Evolutionary conservation across 1,140 invertebrate species (phyloP), one percentile per base, ranked within the genome.

Genomic region (Musca vetustissima): DNA sequence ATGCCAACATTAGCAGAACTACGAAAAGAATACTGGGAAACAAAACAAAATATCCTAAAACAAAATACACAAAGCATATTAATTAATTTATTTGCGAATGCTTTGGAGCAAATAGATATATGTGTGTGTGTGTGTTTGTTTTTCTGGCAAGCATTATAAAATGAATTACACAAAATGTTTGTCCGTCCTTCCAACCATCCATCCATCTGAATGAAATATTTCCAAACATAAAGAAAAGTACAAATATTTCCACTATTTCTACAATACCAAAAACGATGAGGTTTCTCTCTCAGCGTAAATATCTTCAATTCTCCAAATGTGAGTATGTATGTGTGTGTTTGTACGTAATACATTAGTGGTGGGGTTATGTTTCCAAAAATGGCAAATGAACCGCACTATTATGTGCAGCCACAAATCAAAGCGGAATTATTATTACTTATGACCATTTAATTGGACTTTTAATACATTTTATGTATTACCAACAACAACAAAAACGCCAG

Each of bases 381-480:
- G 28, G 32, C 36, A 61, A 61, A 61, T 61, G 57, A 61, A 61
- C 57, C 57, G 36, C 57, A 61, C 32, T 61, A 61, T 61, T 61
- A 61, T 61, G 57, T 61, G 36, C 57, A 61, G 2, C 57, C 77
- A 80, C 78, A 80, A 80, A 80, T 80, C 78, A 80, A 80, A 80
- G 78, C 74, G 76, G 78, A 73, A 80, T 80, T 80, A 80, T 80
- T 80, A 80, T 80, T 80, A 80, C 78, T 80, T 80, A 80, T 80
- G 78, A 75, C 78, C 78, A 80, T 80, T 80, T 80, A 80, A 80
- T 80, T 80, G 78, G 78, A 80, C 76, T 80, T 80, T 78, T 77
- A 43, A 80, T 77, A 77, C 78, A 80, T 80, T 80, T 80, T 72
- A 61, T 61, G 4, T 32, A 61, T 36, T 32, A 59, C 28, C 24